Evolutionary conservation across 2,888 invertebrate species (phyloP), one percentile per base, ranked within the genome.

Genomic region (Pogonocherus hispidulus): DNA sequence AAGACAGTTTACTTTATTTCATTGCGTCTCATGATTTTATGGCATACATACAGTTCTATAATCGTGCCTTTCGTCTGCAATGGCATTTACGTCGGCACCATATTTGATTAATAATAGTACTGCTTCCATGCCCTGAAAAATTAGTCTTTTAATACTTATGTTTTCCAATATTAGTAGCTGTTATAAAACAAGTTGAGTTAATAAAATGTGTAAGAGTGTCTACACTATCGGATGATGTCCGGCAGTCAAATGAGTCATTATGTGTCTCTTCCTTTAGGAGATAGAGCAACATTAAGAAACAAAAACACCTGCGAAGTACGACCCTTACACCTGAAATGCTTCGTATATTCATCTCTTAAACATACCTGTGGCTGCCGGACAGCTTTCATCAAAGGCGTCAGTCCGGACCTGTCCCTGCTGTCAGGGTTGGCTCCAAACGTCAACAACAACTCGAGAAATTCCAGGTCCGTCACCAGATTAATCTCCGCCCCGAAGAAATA

Each of bases 401-500:
- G 87, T 0, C 97, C 97, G 67, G 94, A 92, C 35, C 97, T 87
- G 81, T 96, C 96, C 63, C 94, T 88, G 20, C 94, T 93, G 84
- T 97, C 95, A 46, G 97, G 94, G 83, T 94, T 91, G 1, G 97
- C 97, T 1, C 96, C 97, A 81, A 94, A 94, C 16, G 91, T 91
- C 65, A 97, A 88, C 71, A 97, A 86, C 74, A 97, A 87, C 81
- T 94, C 92, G 83, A 97, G 83, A 80, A 94, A 95, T 76, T 94
- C 92, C 57, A 93, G 87, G 79, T 96, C 94, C 0, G 93, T 93
- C 2, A 96, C 92, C 80, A 96, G 87, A 84, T 96, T 96, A 80
- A 97, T 94, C 86, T 97, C 96, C 0, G 94, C 90, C 3, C 96
- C 96, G 83, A 95, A 94, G 86, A 96, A 96, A 85, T 96, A 95